A percentile compares a stretch with the other conserved stretches of the same genome.
Evolutionary conservation across 2,113 vertebrate genomes (phyloP).

Genomic region (Cranoglanis bouderius): DNA sequence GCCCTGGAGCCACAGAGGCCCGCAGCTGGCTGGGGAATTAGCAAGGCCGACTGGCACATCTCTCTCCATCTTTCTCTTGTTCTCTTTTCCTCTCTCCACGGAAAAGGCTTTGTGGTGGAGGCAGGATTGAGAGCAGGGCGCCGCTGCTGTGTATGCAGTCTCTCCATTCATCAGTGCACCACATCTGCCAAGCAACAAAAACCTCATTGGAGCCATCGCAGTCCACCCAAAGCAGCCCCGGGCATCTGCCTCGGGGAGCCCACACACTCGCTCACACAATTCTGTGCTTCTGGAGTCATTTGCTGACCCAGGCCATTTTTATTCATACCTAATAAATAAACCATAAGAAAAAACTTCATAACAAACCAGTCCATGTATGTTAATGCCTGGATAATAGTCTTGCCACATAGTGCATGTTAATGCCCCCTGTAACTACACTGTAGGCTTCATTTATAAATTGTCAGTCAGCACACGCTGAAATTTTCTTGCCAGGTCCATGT

Average conservation of each 20-base stretch:
- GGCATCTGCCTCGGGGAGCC: conserved; percentile 9
- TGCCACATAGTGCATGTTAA: conserved; percentile 2
- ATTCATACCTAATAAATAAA: conserved; percentile 46
- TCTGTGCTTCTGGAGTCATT: conserved; percentile 24
- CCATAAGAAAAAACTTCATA: conserved; percentile 28
- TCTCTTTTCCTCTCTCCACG: conserved; percentile 1
- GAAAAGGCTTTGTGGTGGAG: conserved; percentile 38
- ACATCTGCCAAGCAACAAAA: conserved; percentile 46
- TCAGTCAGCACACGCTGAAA: background rate
- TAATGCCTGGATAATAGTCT: conserved; percentile 32
- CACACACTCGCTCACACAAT: background rate
- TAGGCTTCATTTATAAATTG: conserved; percentile 17
- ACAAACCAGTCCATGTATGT: conserved; percentile 29
- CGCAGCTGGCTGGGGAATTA: conserved; percentile 32
- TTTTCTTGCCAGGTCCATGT: conserved; percentile 9
- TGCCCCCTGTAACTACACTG: background rate
- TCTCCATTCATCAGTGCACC: conserved; percentile 26
- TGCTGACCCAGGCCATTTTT: conserved; percentile 44
- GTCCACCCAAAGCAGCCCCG: conserved; percentile 15
- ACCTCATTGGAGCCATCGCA: conserved; percentile 27
- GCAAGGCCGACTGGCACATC: conserved; percentile 16
- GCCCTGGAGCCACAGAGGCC: conserved; percentile 21
- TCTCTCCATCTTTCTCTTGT: conserved; percentile 8
- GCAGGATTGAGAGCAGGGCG: conserved; percentile 24
- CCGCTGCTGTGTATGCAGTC: conserved; percentile 33